These are phyloP conservation scores for Pao palembangensis DNA, from an alignment of 2,113 vertebrate species.

Conservation along the genomic window DNA sequence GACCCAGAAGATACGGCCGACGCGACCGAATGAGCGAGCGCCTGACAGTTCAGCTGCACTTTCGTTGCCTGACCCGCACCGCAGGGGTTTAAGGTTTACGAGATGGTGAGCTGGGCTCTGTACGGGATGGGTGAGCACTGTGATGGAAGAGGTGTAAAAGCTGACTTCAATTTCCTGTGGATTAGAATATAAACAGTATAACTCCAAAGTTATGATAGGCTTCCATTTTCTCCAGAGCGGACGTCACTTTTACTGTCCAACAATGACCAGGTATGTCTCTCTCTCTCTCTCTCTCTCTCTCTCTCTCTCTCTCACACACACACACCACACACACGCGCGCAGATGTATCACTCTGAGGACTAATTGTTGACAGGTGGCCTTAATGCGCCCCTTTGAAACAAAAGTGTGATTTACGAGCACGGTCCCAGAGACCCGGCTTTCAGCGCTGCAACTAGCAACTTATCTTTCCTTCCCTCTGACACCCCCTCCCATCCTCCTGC, in stretches of 20 bases:
- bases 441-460: slow-evolving; percentile 58
- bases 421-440: slow-evolving; percentile 57
- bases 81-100: slow-evolving; percentile 4
- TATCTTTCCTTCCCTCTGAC: slow-evolving; percentile 44
- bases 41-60: slow-evolving; percentile 4
- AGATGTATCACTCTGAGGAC: slow-evolving; percentile 57
- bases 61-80: slow-evolving; percentile 4
- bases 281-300: slow-evolving; percentile 22
- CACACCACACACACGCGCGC: slow-evolving; percentile 23
- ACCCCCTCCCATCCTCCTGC: slow-evolving; percentile 5
- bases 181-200: background rate
- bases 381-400: slow-evolving; percentile 71
- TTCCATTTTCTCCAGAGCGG: slow-evolving; percentile 4
- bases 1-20: background rate
- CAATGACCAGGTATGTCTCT: slow-evolving; percentile 13
- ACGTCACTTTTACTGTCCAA: background rate
- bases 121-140: slow-evolving; percentile 42
- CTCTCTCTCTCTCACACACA: background rate
- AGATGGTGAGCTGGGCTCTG: slow-evolving; percentile 8
- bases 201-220: slow-evolving; percentile 29
- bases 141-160: slow-evolving; percentile 36
- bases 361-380: slow-evolving; percentile 77
- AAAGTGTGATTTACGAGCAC: slow-evolving; percentile 72
- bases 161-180: slow-evolving; percentile 47
- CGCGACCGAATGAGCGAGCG: background rate